Base-by-base conservation (phyloP, 2,888 invertebrate species). In the Trichogramma evanescens region DNA sequence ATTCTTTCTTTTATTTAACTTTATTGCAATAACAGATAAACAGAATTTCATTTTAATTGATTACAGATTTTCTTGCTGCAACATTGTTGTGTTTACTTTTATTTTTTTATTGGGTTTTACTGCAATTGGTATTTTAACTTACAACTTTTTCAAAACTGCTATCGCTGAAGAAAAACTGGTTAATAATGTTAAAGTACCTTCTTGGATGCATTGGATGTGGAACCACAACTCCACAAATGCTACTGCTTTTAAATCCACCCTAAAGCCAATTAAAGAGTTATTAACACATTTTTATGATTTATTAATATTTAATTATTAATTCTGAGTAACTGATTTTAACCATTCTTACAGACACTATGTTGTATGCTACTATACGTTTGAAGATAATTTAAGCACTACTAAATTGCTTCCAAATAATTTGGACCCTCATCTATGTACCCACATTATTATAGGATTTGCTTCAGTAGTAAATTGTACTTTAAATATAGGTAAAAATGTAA, bases 381-480 rank as follows among this genome's bases (percentile, higher is more conserved):
- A 66, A 63, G 70, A 72, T 67, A 58, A 67, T 65, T 70, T 71
- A 67, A 74, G 73, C 67, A 69, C 66, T 58, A 69, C 70, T 57
- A 73, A 75, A 63, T 77, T 88, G 57, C 72, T 78, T 69, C 84
- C 88, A 5, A 72, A 78, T 44, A 78, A 82, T 68, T 82, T 93
- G 42, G 85, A 89, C 72, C 84, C 90, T 39, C 76, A 83, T 68
- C 80, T 93, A 59, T 94, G 93, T 74, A 91, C 92, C 1, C 93
- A 93, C 77, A 84, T 93, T 63, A 90, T 90, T 74, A 79, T 91
- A 59, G 93, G 88, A 50, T 89, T 90, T 80, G 88, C 87, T 38
- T 74, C 76, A 61, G 80, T 93, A 48, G 72, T 74, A 4, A 84
- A 90, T 69, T 84, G 83, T 66, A 79, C 82, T 6, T 78, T 93